Base-by-base conservation (phyloP, 2,888 invertebrate genomes). In the Troides oblongomaculatus region DNA sequence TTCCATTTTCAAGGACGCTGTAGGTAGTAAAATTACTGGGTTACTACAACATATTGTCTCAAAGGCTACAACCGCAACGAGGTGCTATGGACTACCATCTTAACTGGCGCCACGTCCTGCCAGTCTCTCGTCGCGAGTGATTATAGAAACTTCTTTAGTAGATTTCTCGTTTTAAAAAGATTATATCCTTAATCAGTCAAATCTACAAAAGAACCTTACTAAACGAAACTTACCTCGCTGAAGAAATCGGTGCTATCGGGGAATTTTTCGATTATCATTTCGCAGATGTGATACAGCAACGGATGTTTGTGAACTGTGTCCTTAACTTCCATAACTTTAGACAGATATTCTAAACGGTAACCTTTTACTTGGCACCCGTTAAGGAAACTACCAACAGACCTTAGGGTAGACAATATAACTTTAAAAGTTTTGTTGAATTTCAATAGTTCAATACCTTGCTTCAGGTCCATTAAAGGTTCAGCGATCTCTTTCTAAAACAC, bases 301-400 rank as follows among this genome's bases (percentile, higher is more conserved):
- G 99, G 98, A 90, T 99, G 99, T 88, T 99, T 99, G 88, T 99
- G 98, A 58, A 99, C 99, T 0, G 99, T 99, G 89, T 99, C 99
- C 92, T 99, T 99, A 60, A 99, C 98, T 93, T 99, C 98, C 81
- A 99, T 98, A 80, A 98, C 97, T 93, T 99, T 99, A 62, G 98
- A 95, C 80, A 99, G 94, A 90, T 99, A 99, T 82, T 99, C 99
- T 76, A 99, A 95, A 85, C 99, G 97, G 92, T 99, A 99, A 39
- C 99, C 99, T 91, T 97, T 98, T 56, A 97, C 97, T 80, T 95
- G 95, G 79, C 96, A 96, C 68, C 99, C 98, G 86, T 99, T 99
- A 72, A 99, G 94, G 86, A 99, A 99, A 91, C 98, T 98, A 76
- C 99, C 99, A 77, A 99, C 97, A 67, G 98, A 97, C 72, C 99